Conservation (phyloP, 2,888 invertebrate species). For the Scaptomyza reducta region DNA sequence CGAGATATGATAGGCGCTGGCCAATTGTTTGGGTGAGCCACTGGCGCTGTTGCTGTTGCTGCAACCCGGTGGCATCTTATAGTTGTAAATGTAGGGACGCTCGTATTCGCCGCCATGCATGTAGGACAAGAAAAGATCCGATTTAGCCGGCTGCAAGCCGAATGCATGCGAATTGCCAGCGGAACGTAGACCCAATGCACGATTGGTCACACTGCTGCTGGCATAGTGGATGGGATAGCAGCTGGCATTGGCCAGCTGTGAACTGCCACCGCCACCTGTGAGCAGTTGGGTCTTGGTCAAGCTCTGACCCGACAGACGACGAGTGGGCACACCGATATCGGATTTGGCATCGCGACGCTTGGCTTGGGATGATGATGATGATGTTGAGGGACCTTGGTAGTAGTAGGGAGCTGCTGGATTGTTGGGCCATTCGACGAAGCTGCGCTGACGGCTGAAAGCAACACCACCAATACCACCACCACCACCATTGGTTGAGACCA, state of each 20-base stretch:
- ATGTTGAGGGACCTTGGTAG: slow-evolving; percentile 74
- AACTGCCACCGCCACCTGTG: slow-evolving; percentile 65
- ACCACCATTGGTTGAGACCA: slow-evolving; percentile 33
- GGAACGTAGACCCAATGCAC: slow-evolving; percentile 56
- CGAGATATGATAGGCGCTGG: slow-evolving; percentile 83
- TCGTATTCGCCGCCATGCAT: slow-evolving; percentile 81
- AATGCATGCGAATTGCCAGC: slow-evolving; percentile 34
- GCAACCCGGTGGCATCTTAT: slow-evolving; percentile 80
- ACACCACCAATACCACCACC: slow-evolving; percentile 52
- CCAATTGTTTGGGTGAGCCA: slow-evolving; percentile 62
- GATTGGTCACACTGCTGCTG: slow-evolving; percentile 65
- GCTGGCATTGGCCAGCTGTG: slow-evolving; percentile 73
- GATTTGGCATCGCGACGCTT: slow-evolving; percentile 84
- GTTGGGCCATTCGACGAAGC: slow-evolving; percentile 82
- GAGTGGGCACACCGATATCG: slow-evolving; percentile 83
- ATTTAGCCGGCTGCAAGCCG: slow-evolving; percentile 83
- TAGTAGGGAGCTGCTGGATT: slow-evolving; percentile 82
- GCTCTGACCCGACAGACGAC: slow-evolving; percentile 77
- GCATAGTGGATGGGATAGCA: slow-evolving; percentile 78
- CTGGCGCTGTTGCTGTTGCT: slow-evolving; percentile 39
- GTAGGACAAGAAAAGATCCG: slow-evolving; percentile 83
- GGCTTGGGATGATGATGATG: slow-evolving; percentile 59
- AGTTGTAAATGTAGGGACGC: slow-evolving; percentile 82
- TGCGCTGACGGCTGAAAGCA: slow-evolving; percentile 75
- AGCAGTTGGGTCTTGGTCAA: slow-evolving; percentile 81